A percentile compares a stretch with the other conserved stretches of the same genome.
These are phyloP conservation scores for Crepidodera aurea DNA, from an alignment of 2,888 invertebrate genomes.

Conservation along the genomic window DNA sequence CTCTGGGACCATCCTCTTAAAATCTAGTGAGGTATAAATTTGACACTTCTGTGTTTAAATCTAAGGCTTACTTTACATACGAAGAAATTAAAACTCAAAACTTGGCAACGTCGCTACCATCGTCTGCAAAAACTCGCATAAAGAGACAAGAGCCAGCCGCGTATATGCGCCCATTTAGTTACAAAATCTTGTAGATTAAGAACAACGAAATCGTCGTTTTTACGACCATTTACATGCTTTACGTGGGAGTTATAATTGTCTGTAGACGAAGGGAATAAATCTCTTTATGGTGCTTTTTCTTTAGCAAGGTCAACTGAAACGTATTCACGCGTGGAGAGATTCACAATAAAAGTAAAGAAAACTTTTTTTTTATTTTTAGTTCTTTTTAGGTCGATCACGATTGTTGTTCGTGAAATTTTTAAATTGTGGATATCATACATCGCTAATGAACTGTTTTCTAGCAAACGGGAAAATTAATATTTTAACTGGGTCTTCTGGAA, in stretches of 20 bases:
- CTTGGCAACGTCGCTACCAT: too few relatives aligned
- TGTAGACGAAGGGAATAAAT: neutral
- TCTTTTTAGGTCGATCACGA: neutral
- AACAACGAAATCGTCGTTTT: slow-evolving; percentile 16
- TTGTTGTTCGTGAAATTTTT: neutral
- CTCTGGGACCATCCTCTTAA: too few relatives aligned
- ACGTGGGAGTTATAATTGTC: slow-evolving; percentile 28
- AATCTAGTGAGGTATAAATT: too few relatives aligned
- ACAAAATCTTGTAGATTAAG: slow-evolving; percentile 7
- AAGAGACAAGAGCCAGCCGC: too few relatives aligned
- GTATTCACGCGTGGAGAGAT: neutral
- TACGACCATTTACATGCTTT: slow-evolving; percentile 20
- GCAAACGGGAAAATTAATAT: too few relatives aligned
- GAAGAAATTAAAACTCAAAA: too few relatives aligned
- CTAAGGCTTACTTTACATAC: too few relatives aligned
- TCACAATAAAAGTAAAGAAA: neutral
- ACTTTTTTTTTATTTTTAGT: neutral
- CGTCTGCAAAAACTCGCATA: too few relatives aligned
- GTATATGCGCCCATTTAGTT: slow-evolving; percentile 5
- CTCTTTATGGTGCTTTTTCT: slow-evolving; percentile 3
- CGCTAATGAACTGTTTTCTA: too few relatives aligned
- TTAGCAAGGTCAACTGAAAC: slow-evolving; percentile 1
- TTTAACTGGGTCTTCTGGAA: too few relatives aligned
- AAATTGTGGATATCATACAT: too few relatives aligned
- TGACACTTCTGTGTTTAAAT: too few relatives aligned